A percentile compares a stretch with the other conserved stretches of the same genome.
phyloP scores from a whole-genome alignment of 2,888 invertebrate genomes.

The Dolichopus griseipennis region DNA sequence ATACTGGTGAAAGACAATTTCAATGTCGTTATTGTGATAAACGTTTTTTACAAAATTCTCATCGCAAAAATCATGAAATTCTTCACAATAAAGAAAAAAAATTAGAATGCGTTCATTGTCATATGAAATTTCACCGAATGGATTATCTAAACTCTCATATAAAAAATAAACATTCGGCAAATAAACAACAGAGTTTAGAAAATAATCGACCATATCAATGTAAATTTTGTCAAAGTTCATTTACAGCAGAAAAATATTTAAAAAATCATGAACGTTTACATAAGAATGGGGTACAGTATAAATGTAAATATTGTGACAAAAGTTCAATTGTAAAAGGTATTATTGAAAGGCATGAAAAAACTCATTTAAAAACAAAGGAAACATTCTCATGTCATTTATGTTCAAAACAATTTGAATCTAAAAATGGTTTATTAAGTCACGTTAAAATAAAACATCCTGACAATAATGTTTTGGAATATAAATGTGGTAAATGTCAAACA shows the following conservation, averaged over 20 bases:
- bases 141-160: conserved; percentile 8
- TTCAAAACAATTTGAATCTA: conserved; percentile 7
- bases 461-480: not conserved
- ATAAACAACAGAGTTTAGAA: not conserved
- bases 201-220: conserved; percentile 9
- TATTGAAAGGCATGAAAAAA: conserved; percentile 8
- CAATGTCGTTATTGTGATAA: conserved; percentile 4
- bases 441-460: conserved; percentile 7
- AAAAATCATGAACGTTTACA: conserved; percentile 10
- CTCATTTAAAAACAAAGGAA: conserved; percentile 10
- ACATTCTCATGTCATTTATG: conserved; percentile 5
- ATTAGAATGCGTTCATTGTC: not conserved
- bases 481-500: not conserved
- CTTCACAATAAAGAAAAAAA: conserved; percentile 4
- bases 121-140: conserved; percentile 3
- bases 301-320: conserved; percentile 9
- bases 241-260: conserved; percentile 10
- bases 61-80: conserved; percentile 10
- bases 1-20: conserved; percentile 8
- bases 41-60: conserved; percentile 9
- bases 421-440: conserved; percentile 11
- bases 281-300: conserved; percentile 4
- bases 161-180: conserved; percentile 7
- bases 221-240: conserved; percentile 7
- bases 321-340: conserved; percentile 7